These are phyloP conservation scores for Stomatorhinus ivindoensis DNA, from an alignment of 2,113 vertebrate species.

Conservation along the genomic window DNA sequence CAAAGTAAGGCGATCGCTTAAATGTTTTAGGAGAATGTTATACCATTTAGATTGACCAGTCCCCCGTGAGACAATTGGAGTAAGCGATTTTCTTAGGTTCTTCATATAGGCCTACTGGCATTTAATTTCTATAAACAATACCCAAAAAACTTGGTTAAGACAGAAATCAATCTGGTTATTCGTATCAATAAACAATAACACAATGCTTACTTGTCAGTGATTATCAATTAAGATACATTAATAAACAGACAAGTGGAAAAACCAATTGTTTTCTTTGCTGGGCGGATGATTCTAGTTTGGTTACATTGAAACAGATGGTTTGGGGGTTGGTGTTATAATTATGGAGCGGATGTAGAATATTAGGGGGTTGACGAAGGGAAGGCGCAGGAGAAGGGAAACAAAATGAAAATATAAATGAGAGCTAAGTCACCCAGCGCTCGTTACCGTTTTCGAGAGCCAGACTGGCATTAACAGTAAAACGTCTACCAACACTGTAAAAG, in stretches of 20 bases:
- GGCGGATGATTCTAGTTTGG: not conserved
- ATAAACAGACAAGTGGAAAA: not conserved
- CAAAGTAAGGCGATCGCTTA: constrained; percentile 77
- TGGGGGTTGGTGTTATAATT: constrained; percentile 43
- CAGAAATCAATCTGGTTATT: not conserved
- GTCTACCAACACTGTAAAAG: not conserved
- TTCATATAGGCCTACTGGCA: not conserved
- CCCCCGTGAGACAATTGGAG: not conserved
- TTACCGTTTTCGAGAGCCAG: constrained; percentile 27
- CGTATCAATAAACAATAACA: not conserved
- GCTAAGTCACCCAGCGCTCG: constrained; percentile 23
- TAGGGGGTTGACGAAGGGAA: constrained; percentile 39
- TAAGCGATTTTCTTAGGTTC: not conserved
- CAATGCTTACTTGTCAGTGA: not conserved
- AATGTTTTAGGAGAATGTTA: not conserved
- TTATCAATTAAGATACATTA: not conserved
- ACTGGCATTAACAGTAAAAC: not conserved
- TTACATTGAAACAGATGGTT: constrained; percentile 48
- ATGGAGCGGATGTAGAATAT: constrained; percentile 51
- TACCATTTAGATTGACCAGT: not conserved
- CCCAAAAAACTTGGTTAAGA: not conserved
- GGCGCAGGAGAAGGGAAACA: constrained; percentile 30
- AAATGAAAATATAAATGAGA: constrained; percentile 41
- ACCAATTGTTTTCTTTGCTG: constrained; percentile 1
- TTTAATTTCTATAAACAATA: not conserved